Conservation (phyloP, 2,888 invertebrate species). For the Platynereis dumerilii region DNA sequence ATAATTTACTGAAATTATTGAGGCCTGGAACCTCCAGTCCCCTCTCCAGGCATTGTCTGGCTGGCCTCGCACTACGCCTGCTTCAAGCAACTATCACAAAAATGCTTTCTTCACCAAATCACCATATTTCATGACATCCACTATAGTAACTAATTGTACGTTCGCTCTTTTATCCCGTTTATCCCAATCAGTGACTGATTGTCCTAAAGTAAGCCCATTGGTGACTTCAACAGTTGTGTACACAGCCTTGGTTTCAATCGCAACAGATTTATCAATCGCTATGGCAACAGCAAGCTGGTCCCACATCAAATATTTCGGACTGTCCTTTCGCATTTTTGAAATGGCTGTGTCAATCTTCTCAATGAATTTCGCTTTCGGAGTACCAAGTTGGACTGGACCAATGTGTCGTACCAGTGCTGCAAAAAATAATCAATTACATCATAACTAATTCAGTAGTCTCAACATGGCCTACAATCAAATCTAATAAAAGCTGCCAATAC, state of each 20-base stretch:
- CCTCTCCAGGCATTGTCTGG: too few relatives aligned
- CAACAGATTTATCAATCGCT: constrained; percentile 42
- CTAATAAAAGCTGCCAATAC: too few relatives aligned
- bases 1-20: too few relatives aligned
- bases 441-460: too few relatives aligned
- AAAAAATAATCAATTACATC: too few relatives aligned
- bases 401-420: constrained; percentile 14
- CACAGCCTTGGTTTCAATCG: constrained; percentile 39
- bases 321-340: too few relatives aligned
- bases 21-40: too few relatives aligned
- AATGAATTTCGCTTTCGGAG: constrained; percentile 12
- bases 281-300: constrained; percentile 49
- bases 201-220: constrained; percentile 70
- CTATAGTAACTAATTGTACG: constrained; percentile 43
- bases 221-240: constrained; percentile 68
- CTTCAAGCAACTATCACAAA: too few relatives aligned
- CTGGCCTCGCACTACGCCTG: too few relatives aligned
- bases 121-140: constrained; percentile 28
- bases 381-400: not conserved
- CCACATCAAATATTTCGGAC: constrained; percentile 36
- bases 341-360: too few relatives aligned
- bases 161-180: constrained; percentile 41
- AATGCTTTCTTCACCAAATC: not conserved
- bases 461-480: too few relatives aligned
- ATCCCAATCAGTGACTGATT: constrained; percentile 69